phyloP scores from a whole-genome alignment of 2,797 vertebrate species.

The Momotus momota region DNA sequence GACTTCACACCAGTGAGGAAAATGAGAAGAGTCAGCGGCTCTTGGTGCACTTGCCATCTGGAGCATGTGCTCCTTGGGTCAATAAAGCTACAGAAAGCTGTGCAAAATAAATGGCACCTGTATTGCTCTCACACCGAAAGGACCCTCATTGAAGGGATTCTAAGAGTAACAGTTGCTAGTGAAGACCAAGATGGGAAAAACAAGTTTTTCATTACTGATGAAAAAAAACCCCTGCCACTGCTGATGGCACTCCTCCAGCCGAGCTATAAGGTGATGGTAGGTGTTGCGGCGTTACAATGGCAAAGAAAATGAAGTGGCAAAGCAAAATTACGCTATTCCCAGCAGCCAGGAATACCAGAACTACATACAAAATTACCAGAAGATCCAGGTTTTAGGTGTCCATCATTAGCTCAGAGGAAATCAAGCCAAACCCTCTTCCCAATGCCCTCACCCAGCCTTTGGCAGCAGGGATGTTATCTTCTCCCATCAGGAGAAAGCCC shows the following conservation, averaged over 20 bases:
- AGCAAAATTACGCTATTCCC: background rate
- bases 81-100: background rate
- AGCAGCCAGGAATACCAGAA: background rate
- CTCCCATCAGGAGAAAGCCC: background rate
- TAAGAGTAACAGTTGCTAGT: background rate
- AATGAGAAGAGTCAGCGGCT: background rate
- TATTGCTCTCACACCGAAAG: background rate
- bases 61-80: too few relatives aligned
- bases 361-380: background rate
- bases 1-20: background rate
- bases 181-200: background rate
- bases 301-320: background rate
- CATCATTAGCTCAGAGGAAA: background rate
- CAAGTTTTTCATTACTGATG: background rate
- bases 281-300: too few relatives aligned
- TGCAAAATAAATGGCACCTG: background rate
- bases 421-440: background rate
- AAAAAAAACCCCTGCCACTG: background rate
- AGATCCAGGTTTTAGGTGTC: background rate
- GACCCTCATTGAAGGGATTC: background rate
- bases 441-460: background rate
- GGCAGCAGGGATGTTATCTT: background rate
- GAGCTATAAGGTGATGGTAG: background rate
- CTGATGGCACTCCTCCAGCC: background rate
- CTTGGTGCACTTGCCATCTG: background rate